Conservation (phyloP, 1,140 invertebrate genomes). For the Neelides sp. region DNA sequence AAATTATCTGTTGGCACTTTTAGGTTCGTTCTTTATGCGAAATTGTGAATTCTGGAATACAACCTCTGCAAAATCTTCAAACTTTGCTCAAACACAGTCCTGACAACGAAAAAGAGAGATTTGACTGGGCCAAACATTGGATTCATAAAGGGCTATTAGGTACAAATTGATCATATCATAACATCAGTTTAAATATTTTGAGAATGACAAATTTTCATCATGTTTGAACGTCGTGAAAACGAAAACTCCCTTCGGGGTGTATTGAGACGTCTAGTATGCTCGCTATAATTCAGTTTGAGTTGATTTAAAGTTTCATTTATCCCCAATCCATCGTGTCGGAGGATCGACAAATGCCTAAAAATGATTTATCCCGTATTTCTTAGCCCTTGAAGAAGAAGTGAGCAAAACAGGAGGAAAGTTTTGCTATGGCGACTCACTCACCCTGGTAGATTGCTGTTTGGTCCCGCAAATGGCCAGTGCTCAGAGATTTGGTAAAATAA, state of each 20-base stretch:
- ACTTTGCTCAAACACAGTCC: conserved; percentile 56
- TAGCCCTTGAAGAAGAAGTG: conserved; percentile 75
- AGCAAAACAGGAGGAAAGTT: conserved; percentile 76
- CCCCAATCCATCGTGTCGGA: too few species aligned
- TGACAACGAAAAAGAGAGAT: conserved; percentile 45
- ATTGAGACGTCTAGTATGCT: too few species aligned
- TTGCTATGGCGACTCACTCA: conserved; percentile 83
- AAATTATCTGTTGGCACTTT: too few species aligned
- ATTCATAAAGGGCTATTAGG: conserved; percentile 72
- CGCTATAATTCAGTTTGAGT: too few species aligned
- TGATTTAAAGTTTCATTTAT: too few species aligned
- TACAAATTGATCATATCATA: too few species aligned
- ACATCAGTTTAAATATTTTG: too few species aligned
- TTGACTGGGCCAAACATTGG: conserved; percentile 79
- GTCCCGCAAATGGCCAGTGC: conserved; percentile 88
- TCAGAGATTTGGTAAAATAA: conserved; percentile 44
- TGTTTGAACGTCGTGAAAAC: too few species aligned
- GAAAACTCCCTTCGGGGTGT: too few species aligned
- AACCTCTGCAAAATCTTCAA: conserved; percentile 83
- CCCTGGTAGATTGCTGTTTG: conserved; percentile 84
- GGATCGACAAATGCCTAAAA: too few species aligned
- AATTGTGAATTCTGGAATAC: conserved; percentile 79
- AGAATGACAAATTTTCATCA: too few species aligned
- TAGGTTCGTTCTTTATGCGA: too few species aligned
- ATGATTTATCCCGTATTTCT: conserved; percentile 30